These are phyloP conservation scores for Platyscapa corneri DNA, from an alignment of 1,140 invertebrate species.

Conservation along the genomic window DNA sequence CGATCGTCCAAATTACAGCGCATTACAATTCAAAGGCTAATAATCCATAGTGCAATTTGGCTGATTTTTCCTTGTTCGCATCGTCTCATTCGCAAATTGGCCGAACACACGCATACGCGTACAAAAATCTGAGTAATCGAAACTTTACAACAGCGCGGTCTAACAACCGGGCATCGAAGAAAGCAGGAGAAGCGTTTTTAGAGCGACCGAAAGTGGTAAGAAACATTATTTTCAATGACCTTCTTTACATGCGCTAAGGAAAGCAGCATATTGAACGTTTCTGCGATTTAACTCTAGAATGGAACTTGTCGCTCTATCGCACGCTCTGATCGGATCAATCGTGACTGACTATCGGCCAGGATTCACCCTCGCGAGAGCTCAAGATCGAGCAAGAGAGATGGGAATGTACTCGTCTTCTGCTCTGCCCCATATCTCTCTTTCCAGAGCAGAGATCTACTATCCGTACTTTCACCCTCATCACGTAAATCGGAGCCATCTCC, in stretches of 20 bases:
- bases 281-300: background rate
- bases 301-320: background rate
- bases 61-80: too few relatives aligned
- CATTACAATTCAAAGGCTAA: too few relatives aligned
- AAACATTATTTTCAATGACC: background rate
- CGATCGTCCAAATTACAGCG: too few relatives aligned
- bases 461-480: background rate
- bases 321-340: conserved; percentile 27
- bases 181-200: background rate
- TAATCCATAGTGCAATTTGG: too few relatives aligned
- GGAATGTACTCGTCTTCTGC: background rate
- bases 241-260: background rate
- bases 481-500: background rate
- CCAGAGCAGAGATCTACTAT: conserved; percentile 27
- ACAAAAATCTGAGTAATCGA: too few relatives aligned
- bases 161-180: too few relatives aligned
- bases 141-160: too few relatives aligned
- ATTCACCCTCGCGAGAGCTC: background rate
- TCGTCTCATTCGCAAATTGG: too few relatives aligned
- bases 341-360: conserved; percentile 21
- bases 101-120: too few relatives aligned
- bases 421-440: conserved; percentile 5
- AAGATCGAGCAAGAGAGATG: background rate
- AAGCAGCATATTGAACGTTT: background rate
- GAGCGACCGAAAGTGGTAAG: background rate